Evolutionary conservation across 2,113 vertebrate species (phyloP).

Genomic region (Cisticola juncidis): DNA sequence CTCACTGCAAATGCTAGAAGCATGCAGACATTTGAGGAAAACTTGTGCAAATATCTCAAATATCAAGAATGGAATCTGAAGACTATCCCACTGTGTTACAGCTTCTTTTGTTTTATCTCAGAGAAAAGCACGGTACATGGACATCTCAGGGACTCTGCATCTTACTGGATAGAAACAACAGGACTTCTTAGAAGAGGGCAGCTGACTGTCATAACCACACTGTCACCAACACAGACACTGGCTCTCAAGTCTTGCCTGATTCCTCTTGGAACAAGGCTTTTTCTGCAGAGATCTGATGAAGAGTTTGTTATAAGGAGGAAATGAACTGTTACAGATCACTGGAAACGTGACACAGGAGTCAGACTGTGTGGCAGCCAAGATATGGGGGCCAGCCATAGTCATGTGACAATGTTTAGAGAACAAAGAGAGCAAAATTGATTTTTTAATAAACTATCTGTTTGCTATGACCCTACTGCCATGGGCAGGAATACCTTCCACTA

Average conservation of each 20-base stretch:
- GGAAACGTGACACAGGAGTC: background rate
- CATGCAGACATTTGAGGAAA: background rate
- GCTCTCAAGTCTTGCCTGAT: background rate
- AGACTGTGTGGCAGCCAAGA: background rate
- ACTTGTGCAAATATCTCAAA: constrained; percentile 5
- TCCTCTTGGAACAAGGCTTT: background rate
- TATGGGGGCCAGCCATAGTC: background rate
- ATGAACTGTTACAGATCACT: background rate
- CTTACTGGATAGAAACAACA: background rate
- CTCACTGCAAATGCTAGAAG: background rate
- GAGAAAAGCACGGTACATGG: background rate
- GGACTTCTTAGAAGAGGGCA: background rate
- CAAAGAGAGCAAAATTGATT: background rate
- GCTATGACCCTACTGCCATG: background rate
- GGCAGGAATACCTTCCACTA: background rate
- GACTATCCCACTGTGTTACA: background rate
- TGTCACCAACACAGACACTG: background rate
- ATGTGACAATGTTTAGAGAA: background rate
- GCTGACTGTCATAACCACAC: accelerated
- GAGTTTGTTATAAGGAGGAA: background rate
- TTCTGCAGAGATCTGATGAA: background rate
- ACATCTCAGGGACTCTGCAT: background rate
- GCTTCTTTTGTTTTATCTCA: background rate
- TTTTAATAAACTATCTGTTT: background rate
- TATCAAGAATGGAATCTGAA: background rate